Base-by-base conservation (phyloP, 1,140 invertebrate genomes). In the Micrasema minimum region DNA sequence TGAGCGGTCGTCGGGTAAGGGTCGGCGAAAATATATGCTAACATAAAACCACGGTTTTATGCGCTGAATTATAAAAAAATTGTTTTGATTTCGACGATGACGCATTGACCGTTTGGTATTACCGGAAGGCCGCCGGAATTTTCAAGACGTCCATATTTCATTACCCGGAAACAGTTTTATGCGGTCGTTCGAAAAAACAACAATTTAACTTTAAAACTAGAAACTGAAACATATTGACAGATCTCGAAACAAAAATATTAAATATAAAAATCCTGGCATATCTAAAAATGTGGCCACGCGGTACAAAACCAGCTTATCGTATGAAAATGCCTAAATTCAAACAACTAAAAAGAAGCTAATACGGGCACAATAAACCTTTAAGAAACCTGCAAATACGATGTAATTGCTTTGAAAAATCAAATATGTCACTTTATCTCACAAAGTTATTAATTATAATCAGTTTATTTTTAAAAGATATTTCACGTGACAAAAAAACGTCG, bases 211-310 rank as follows among this genome's bases (percentile, higher is more conserved):
- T 59, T 35, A 38, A 11, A 59, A 22, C 38, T 23, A 10, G 14
- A 22, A 51, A 37, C 46, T 35, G 62, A 26, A 38, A 67, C 41
- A 45, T 26, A 5, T 55, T 11, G 5, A 43, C 65, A 10, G 31
- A 55, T 67, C 37, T 16, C 4, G 4, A 16, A 1, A 51, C 9
- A 66, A 26, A 53, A 43, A n/a, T 7, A 20, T 53, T 0, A 14
- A 9, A 11, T 23, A 23, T 57, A 70, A 69, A n/a, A 74, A 69
- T 76, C 78, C 53, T 71, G 23, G 75, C 78, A 79, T 78, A 79
- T 79, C 79, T 61, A 79, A 76, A 83, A 81, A 82, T 80, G 80
- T 80, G 83, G 81, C 83, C 83, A 84, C 83, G 83, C 83, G 83
- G 82, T 84, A 83, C 81, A 81, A 31, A 31, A 80, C 79, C 82